Evolutionary conservation across 2,888 invertebrate species (phyloP).

Genomic region (Suillia variegata): DNA sequence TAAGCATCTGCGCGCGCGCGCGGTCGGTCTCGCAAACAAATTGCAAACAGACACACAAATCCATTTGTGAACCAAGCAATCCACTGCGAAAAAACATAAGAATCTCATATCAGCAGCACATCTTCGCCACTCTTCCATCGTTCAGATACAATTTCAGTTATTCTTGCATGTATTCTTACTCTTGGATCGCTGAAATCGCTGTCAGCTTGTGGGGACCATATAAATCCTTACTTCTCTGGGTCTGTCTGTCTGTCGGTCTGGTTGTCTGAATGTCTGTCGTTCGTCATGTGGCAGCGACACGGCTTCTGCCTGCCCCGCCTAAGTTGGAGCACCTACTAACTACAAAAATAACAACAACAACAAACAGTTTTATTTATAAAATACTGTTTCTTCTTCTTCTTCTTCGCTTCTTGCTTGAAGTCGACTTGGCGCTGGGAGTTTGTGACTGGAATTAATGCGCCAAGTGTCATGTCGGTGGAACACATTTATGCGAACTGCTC

Average conservation of each 20-base stretch:
- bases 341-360: no score
- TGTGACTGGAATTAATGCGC: conserved; percentile 39
- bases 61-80: not conserved
- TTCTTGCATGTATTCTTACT: no score
- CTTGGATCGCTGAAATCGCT: no score
- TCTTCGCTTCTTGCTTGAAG: not conserved
- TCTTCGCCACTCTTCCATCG: conserved; percentile 15
- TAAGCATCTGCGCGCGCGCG: conserved; percentile 33
- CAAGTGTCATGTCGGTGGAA: conserved; percentile 36
- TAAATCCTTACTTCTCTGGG: conserved; percentile 4
- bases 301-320: no score
- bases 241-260: no score
- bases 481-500: conserved; percentile 38
- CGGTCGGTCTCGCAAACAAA: no score
- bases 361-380: conserved; percentile 11
- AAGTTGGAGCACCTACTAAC: no score
- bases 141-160: conserved; percentile 22
- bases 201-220: no score
- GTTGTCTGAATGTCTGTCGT: not conserved
- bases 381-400: not conserved
- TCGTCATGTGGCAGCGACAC: no score
- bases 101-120: no score
- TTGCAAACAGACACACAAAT: conserved; percentile 31
- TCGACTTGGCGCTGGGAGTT: not conserved
- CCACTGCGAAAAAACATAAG: no score